These are phyloP conservation scores for Microtus ochrogaster DNA, from an alignment of 2,113 vertebrate species.

Conservation along the genomic window DNA sequence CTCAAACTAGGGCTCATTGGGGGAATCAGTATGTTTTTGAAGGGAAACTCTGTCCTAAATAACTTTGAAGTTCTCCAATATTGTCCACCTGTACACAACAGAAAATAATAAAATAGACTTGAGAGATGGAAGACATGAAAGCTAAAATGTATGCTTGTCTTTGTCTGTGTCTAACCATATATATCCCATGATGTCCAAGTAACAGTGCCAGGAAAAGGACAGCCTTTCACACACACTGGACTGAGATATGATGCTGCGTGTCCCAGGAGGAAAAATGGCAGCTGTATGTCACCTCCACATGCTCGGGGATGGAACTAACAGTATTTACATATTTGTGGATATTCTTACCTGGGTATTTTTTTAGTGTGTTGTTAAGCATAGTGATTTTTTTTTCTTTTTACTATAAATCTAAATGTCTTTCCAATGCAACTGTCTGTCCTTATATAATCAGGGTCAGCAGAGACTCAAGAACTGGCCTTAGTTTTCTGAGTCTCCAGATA, in stretches of 20 bases:
- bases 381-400: not conserved
- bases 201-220: not conserved
- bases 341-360: not conserved
- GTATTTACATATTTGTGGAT: not conserved
- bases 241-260: not conserved
- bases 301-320: not conserved
- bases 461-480: not conserved
- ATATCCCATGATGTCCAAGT: not conserved
- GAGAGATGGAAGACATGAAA: not conserved
- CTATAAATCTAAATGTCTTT: constrained; percentile 9
- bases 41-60: not conserved
- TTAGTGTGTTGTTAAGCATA: not conserved
- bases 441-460: not conserved
- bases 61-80: not conserved
- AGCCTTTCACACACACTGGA: not conserved
- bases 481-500: not conserved
- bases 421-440: not conserved
- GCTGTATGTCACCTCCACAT: not conserved
- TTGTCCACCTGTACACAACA: not conserved
- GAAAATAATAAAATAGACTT: not conserved
- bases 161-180: not conserved
- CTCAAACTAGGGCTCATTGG: not conserved
- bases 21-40: not conserved
- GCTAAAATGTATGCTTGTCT: not conserved
- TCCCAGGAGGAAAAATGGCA: constrained; percentile 4